Percentiles rank a stretch among this genome's conserved stretches.
phyloP scores from a whole-genome alignment of 2,797 vertebrate species.

The Chlorospingus semifuscus region DNA sequence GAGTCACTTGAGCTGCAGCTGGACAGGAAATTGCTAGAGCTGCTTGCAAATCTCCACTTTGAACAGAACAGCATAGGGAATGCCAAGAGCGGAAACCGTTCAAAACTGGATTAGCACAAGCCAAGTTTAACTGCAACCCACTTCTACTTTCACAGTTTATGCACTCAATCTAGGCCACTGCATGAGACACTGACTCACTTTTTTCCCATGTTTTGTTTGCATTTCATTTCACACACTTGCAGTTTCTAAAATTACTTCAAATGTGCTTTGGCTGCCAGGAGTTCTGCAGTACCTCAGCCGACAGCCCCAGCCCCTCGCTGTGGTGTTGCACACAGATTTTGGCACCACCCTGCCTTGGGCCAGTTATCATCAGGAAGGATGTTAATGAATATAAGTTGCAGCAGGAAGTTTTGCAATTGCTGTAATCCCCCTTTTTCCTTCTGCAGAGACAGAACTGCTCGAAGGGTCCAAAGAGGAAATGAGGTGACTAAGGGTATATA shows the following conservation, averaged over 20 bases:
- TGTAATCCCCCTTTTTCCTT: not conserved
- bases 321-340: not conserved
- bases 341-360: not conserved
- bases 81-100: constrained; percentile 85
- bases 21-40: constrained; percentile 91
- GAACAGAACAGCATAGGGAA: constrained; percentile 81
- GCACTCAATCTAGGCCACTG: constrained; percentile 66
- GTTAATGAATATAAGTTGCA: not conserved
- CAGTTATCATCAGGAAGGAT: not conserved
- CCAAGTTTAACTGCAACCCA: constrained; percentile 83
- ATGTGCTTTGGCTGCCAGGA: constrained; percentile 2
- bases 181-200: constrained; percentile 62
- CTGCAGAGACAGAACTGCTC: not conserved
- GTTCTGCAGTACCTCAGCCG: constrained; percentile 15
- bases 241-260: constrained; percentile 56
- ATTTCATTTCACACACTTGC: constrained; percentile 54
- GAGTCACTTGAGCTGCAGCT: constrained; percentile 84
- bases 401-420: not conserved
- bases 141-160: constrained; percentile 75
- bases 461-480: not conserved
- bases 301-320: not conserved
- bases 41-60: constrained; percentile 83
- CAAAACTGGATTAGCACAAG: constrained; percentile 82
- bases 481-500: not conserved
- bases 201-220: constrained; percentile 55